These are phyloP conservation scores for Cerceris rybyensis DNA, from an alignment of 2,888 invertebrate species.

Conservation along the genomic window DNA sequence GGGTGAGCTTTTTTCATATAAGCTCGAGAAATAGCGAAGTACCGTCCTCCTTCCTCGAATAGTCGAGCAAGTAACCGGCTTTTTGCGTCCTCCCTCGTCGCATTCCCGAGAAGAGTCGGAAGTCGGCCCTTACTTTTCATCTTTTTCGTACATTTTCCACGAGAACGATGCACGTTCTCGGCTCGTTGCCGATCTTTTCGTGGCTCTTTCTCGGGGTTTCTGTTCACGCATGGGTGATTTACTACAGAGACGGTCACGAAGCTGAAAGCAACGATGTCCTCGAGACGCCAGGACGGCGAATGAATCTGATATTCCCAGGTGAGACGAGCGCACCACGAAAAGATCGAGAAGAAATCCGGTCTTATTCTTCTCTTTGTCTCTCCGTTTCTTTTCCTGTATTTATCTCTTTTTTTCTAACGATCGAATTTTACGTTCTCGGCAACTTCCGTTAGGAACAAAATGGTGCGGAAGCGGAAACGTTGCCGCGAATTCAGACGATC, in stretches of 20 bases:
- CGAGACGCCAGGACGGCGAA: constrained; percentile 32
- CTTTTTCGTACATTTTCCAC: background rate
- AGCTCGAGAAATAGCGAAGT: constrained; percentile 9
- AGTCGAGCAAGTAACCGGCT: constrained; percentile 32
- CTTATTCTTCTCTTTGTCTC: background rate
- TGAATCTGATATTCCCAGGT: constrained; percentile 72
- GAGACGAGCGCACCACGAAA: constrained; percentile 37
- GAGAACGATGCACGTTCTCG: constrained; percentile 7
- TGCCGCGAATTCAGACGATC: constrained; percentile 69
- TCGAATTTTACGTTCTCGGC: background rate
- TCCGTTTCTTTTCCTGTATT: background rate
- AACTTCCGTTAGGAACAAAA: constrained; percentile 70
- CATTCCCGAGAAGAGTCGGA: background rate
- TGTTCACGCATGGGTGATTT: constrained; percentile 48
- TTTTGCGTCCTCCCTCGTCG: background rate
- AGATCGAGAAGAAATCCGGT: background rate
- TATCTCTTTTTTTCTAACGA: background rate
- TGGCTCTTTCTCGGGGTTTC: constrained; percentile 26
- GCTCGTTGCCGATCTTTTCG: constrained; percentile 11
- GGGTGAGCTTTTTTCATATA: constrained; percentile 42
- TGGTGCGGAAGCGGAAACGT: constrained; percentile 78
- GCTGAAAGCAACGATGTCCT: constrained; percentile 33
- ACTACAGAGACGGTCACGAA: constrained; percentile 19
- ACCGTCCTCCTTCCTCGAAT: background rate
- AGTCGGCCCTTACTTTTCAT: background rate